Conservation (phyloP, 2,797 vertebrate species). For the Anabacerthia variegaticeps region DNA sequence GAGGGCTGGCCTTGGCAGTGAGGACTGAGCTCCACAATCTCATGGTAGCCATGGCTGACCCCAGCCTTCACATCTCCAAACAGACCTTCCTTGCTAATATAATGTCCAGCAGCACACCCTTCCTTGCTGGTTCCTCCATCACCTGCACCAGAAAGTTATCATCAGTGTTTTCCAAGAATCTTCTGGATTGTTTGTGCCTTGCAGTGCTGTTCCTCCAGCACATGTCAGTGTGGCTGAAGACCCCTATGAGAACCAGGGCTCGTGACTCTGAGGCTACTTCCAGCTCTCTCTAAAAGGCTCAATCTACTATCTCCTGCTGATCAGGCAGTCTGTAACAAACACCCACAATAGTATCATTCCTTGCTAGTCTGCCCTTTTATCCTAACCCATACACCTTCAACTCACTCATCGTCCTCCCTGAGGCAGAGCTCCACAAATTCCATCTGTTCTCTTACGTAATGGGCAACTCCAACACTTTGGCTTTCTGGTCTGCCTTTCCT, state of each 20-base stretch:
- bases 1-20: not conserved
- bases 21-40: not conserved
- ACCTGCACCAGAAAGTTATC: not conserved
- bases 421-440: not conserved
- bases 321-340: not conserved
- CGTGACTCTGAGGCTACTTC: not conserved
- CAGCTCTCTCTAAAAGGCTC: not conserved
- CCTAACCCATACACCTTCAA: not conserved
- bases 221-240: not conserved
- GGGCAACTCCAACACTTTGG: not conserved
- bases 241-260: not conserved
- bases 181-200: not conserved
- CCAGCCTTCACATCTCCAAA: not conserved
- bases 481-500: not conserved
- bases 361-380: not conserved
- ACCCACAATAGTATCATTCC: not conserved
- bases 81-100: not conserved
- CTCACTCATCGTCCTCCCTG: not conserved
- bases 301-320: not conserved
- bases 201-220: not conserved
- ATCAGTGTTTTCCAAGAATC: not conserved
- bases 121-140: not conserved
- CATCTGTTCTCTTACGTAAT: not conserved
- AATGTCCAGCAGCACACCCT: not conserved
- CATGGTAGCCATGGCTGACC: not conserved